phyloP scores from a whole-genome alignment of 23 tunicate genomes.

The Oikopleura dioica region DNA sequence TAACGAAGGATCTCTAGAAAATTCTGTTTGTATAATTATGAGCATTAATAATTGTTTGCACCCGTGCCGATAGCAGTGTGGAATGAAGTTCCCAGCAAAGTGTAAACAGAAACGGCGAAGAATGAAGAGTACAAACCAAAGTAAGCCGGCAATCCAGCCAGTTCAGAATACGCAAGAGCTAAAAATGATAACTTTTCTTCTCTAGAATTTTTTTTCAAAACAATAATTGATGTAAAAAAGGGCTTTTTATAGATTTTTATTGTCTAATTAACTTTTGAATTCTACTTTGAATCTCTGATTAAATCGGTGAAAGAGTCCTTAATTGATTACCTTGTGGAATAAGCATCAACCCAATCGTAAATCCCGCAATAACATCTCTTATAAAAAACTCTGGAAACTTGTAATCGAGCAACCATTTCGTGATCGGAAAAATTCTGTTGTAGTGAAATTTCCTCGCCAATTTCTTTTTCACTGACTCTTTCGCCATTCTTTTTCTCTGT shows the following conservation, averaged over 20 bases:
- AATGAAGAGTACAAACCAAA: slow-evolving; percentile 77
- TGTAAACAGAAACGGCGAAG: slow-evolving; percentile 47
- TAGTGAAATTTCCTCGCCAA: background rate
- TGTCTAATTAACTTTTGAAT: background rate
- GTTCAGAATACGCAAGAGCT: slow-evolving; percentile 72
- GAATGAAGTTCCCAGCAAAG: slow-evolving; percentile 76
- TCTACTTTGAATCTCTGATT: background rate
- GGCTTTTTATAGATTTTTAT: no score
- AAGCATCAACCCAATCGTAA: slow-evolving; percentile 73
- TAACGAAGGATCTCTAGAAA: no score
- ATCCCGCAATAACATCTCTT: slow-evolving; percentile 53
- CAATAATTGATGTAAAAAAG: no score
- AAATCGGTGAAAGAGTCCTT: background rate
- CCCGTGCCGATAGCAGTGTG: slow-evolving; percentile 86
- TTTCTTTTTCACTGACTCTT: no score
- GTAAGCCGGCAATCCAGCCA: slow-evolving; percentile 48
- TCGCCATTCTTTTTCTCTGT: no score
- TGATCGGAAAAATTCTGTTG: slow-evolving; percentile 30
- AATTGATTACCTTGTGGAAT: slow-evolving; percentile 65
- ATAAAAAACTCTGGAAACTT: slow-evolving; percentile 31
- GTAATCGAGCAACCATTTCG: slow-evolving; percentile 46
- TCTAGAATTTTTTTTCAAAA: no score
- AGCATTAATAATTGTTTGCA: no score
- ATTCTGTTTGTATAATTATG: no score
- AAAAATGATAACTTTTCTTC: background rate